Evolutionary conservation across 2,113 vertebrate species (phyloP), one percentile per base, ranked within the genome.

Genomic region (Pycnonotus jocosus): DNA sequence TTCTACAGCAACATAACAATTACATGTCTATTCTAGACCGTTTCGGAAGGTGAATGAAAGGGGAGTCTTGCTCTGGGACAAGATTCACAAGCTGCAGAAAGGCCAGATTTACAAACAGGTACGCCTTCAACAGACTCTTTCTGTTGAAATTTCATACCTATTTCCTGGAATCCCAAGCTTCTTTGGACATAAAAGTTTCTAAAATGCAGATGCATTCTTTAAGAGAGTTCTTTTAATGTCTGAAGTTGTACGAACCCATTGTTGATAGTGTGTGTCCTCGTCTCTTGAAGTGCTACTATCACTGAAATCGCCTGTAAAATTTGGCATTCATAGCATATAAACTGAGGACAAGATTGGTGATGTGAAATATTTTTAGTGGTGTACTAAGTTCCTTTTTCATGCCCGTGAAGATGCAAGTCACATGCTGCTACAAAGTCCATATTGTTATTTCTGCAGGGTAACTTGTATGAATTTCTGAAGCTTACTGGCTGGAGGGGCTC

Each of bases 81-180:
- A 98, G 96, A 99, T 99, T 96, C 98, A 99, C 97, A 98, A 97
- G 88, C 94, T 99, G 92, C 99, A 99, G 96, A 99, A 99, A 90
- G 99, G 99, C 82, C 98, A 99, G 96, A 99, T 99, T 95, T 99
- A 99, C 97, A 99, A 99, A 96, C 99, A 99, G 99, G 99, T 99
- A 96, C 1, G 42, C 69, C 78, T 79, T 80, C 51, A 64, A 7
- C 23, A 27, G 62, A 47, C 14, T 28, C 6, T 38, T 50, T 60
- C 15, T 35, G 20, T 78, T 81, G 44, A 92, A n/a, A 56, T 85
- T 31, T 73, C 19, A n/a, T 42, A 45, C 19, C 11, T 14, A 4
- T 76, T 85, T 85, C 10, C 19, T 82, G 61, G 21, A 77, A 74
- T 85, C n/a, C 9, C 9, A 76, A n/a, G 15, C 18, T 74, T 11